Evolutionary conservation across 2,888 invertebrate species (phyloP), one percentile per base, ranked within the genome.

Genomic region (Hirtodrosophila cameraria): DNA sequence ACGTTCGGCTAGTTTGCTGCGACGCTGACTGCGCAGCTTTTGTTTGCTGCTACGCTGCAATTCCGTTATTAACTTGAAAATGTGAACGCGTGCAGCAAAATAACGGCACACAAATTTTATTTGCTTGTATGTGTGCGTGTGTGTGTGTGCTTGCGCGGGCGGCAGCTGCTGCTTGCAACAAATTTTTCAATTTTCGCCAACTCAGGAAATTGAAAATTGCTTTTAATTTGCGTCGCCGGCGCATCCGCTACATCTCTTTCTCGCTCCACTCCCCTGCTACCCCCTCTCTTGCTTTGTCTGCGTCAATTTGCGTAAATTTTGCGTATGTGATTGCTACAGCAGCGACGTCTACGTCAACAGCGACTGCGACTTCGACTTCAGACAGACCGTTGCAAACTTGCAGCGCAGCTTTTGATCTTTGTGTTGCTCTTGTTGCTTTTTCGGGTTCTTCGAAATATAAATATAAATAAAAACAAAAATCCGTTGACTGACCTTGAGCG

Each of bases 401-500:
- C 58, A 71, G 61, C 52, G 71, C 72, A 49, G 60, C 77, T 67
- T 73, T 70, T 81, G 75, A 77, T 83, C 66, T 78, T 20, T 57
- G 42, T 39, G 68, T 38, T 62, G 36, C 43, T 53, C 16, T 43
- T 52, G 52, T 48, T 38, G 41, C 39, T 30, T 28, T 53, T 35
- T 48, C n/a, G n/a, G 25, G 42, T 42, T 55, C 52, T 53, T 48
- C 49, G 55, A 63, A 58, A 62, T 38, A 59, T 55, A 71, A 75
- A 69, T 58, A 61, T 28, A 65, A 54, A 43, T 48, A 46, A 55
- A 38, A 63, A 55, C 38, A 54, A 43, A 49, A 75, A 83, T 87
- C 87, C 86, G 81, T 84, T 83, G 84, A 87, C 87, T 88, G 87
- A 87, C 87, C 87, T 87, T 87, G 87, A 82, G 79, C 80, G 72